Evolutionary conservation across 2,113 vertebrate species (phyloP).

Genomic region (Dipodomys ordii): DNA sequence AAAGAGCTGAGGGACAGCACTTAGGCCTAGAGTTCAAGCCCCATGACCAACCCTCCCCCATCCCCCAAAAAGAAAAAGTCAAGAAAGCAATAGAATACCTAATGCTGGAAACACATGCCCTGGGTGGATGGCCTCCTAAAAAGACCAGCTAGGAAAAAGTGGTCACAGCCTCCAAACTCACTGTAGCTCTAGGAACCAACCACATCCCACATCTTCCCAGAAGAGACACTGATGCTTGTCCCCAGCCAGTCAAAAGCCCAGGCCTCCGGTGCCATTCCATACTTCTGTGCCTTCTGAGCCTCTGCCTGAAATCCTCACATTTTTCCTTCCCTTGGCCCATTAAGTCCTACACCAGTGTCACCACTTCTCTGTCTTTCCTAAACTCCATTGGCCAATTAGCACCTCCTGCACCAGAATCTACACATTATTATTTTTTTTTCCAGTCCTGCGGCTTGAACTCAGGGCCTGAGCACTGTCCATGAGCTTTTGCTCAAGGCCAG

Average conservation of each 20-base stretch:
- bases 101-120: background rate
- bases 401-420: background rate
- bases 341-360: background rate
- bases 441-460: no score
- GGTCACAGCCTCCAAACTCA: background rate
- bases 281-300: background rate
- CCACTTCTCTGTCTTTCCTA: background rate
- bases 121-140: background rate
- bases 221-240: background rate
- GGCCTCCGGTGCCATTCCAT: background rate
- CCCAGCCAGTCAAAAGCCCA: background rate
- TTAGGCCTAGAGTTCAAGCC: no score
- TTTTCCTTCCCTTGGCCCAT: background rate
- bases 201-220: background rate
- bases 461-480: no score
- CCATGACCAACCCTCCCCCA: no score
- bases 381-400: background rate
- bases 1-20: no score
- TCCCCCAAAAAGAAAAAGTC: no score
- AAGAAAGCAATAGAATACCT: background rate
- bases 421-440: background rate
- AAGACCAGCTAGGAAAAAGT: background rate
- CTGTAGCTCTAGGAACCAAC: background rate
- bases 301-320: background rate
- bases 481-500: no score